A percentile compares a stretch with the other conserved stretches of the same genome.
Evolutionary conservation across 2,113 vertebrate genomes (phyloP).

Genomic region (Candoia aspera): DNA sequence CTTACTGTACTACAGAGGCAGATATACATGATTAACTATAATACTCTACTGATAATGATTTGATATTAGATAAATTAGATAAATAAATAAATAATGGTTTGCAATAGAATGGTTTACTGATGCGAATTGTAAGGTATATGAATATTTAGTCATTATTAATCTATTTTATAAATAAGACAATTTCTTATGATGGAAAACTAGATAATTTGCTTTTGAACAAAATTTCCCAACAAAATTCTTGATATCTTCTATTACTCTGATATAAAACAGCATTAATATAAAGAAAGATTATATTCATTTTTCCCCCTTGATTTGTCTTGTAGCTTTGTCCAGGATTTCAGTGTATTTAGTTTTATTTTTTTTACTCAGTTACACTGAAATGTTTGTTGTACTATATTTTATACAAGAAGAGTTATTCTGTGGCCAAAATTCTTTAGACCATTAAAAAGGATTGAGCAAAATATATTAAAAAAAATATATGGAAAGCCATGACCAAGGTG

Average conservation of each 20-base stretch:
- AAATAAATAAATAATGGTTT: slow-evolving; percentile 58
- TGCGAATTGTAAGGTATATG: slow-evolving; percentile 30
- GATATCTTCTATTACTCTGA: slow-evolving; percentile 4
- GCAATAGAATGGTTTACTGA: slow-evolving; percentile 39
- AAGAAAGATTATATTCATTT: neutral
- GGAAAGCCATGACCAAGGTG: neutral
- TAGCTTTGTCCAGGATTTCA: slow-evolving; percentile 25
- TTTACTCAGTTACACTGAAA: slow-evolving; percentile 10
- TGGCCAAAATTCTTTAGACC: neutral
- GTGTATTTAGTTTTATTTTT: neutral
- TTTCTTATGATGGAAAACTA: slow-evolving; percentile 36
- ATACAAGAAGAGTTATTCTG: neutral
- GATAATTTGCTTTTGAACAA: slow-evolving; percentile 33
- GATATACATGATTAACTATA: slow-evolving; percentile 56
- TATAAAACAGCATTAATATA: slow-evolving; percentile 45
- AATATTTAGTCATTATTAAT: slow-evolving; percentile 53
- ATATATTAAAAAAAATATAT: neutral
- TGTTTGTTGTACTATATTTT: slow-evolving; percentile 32
- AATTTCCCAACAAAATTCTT: slow-evolving; percentile 35
- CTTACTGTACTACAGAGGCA: slow-evolving; percentile 52
- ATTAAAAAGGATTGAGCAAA: neutral
- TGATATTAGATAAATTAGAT: too few species aligned
- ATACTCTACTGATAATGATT: slow-evolving; percentile 45
- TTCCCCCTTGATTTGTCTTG: neutral
- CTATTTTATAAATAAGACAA: slow-evolving; percentile 47